Percentiles rank a stretch among this genome's conserved stretches.
Evolutionary conservation across 1,140 invertebrate genomes (phyloP).

Genomic region (Drosophila bipectinata): DNA sequence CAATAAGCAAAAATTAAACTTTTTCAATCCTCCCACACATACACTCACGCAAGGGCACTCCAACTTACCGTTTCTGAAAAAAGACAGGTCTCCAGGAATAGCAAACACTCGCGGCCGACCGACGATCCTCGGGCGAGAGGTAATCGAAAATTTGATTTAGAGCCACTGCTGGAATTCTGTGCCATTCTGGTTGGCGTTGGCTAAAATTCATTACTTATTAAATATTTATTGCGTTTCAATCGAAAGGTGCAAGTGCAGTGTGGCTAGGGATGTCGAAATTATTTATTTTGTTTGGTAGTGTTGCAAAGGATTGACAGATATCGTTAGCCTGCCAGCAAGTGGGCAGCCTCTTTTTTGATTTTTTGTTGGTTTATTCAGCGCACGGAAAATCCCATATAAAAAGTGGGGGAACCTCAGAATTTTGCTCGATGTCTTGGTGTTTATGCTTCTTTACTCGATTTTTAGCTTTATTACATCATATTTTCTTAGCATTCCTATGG

Average conservation of each 20-base stretch:
- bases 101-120: conserved; percentile 71
- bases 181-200: conserved; percentile 75
- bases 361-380: too few relatives aligned
- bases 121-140: conserved; percentile 59
- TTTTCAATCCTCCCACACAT: conserved; percentile 15
- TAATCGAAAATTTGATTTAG: conserved; percentile 77
- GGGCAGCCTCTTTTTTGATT: too few relatives aligned
- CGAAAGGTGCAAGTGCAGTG: conserved; percentile 44
- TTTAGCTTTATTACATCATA: too few relatives aligned
- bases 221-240: conserved; percentile 48
- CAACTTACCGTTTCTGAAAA: conserved; percentile 81
- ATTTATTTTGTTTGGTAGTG: too few relatives aligned
- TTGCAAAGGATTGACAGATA: too few relatives aligned
- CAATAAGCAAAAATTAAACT: conserved; percentile 27
- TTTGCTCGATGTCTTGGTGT: too few relatives aligned
- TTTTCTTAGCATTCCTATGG: too few relatives aligned
- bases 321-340: too few relatives aligned
- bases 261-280: not conserved
- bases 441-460: too few relatives aligned
- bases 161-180: conserved; percentile 71
- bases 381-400: too few relatives aligned
- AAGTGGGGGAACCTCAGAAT: too few relatives aligned
- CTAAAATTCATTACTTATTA: conserved; percentile 68
- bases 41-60: conserved; percentile 3
- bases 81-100: conserved; percentile 74